Evolutionary conservation across 2,888 invertebrate genomes (phyloP), one percentile per base, ranked within the genome.

Genomic region (Nomada ruficornis): DNA sequence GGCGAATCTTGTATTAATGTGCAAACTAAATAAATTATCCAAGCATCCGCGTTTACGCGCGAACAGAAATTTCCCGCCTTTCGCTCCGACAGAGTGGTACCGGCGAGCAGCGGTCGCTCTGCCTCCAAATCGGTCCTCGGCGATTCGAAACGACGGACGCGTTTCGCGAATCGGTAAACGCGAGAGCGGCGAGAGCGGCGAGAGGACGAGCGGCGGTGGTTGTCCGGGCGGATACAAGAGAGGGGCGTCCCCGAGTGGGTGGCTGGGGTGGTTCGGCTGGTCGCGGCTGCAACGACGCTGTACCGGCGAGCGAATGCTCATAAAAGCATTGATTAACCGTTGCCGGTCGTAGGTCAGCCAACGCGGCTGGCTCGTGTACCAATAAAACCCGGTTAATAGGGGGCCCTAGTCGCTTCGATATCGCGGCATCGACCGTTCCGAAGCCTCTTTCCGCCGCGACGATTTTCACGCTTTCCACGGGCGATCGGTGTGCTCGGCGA

Each of bases 281-380:
- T 71, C 74, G 84, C 64, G 76, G 76, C 71, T 71, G 80, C 80
- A 74, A 87, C 78, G 85, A 82, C 71, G 79, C 78, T 78, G 80
- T 71, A 77, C 84, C 75, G 86, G 69, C 89, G 74, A 87, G 89
- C 89, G 87, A 91, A 91, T 90, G 90, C 90, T 92, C 92, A 89
- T 93, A 92, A 93, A 93, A 91, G 91, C 92, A 92, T 93, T 91
- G 92, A 92, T 93, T 92, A 93, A 93, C 93, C 88, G 92, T 92
- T 92, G 89, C 89, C 90, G 91, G 90, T 91, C 91, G 90, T 89
- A 90, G 90, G 90, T 91, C 90, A 86, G 86, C 85, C 85, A 83
- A 78, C 85, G 82, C 83, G 74, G 82, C 72, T 65, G 69, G 82
- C 86, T 86, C 86, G 80, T 85, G 87, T 89, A 86, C 89, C 88